Conservation (phyloP, 1,140 invertebrate species). For the Anastrepha obliqua region DNA sequence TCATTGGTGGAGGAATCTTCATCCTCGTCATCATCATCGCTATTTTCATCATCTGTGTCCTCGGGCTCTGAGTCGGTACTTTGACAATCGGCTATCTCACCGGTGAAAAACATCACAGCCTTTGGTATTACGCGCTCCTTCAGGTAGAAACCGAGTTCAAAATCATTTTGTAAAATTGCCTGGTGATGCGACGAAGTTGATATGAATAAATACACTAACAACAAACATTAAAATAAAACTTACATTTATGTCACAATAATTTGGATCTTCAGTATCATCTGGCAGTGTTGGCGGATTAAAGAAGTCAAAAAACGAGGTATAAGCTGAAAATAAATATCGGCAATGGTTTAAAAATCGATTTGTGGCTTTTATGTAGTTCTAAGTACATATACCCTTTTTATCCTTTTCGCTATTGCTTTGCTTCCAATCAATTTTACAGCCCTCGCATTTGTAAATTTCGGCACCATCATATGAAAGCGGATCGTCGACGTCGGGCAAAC, state of each 20-base stretch:
- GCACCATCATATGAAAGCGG: slow-evolving; percentile 95
- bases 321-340: slow-evolving; percentile 76
- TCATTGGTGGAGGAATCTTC: slow-evolving; percentile 58
- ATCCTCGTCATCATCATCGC: slow-evolving; percentile 62
- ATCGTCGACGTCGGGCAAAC: slow-evolving; percentile 86
- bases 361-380: neutral
- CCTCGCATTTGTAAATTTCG: slow-evolving; percentile 90
- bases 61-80: slow-evolving; percentile 76
- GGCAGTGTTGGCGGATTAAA: slow-evolving; percentile 84
- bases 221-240: slow-evolving; percentile 47
- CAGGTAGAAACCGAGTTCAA: slow-evolving; percentile 94
- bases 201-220: neutral
- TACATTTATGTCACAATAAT: slow-evolving; percentile 69
- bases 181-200: slow-evolving; percentile 37
- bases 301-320: slow-evolving; percentile 96
- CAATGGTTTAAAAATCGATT: neutral
- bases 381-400: slow-evolving; percentile 85
- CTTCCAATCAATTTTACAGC: slow-evolving; percentile 75
- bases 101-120: slow-evolving; percentile 91
- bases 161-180: slow-evolving; percentile 82
- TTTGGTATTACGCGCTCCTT: slow-evolving; percentile 89
- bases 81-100: slow-evolving; percentile 79
- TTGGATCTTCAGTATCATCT: slow-evolving; percentile 62
- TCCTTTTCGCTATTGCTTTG: slow-evolving; percentile 88
- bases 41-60: slow-evolving; percentile 80